Evolutionary conservation across 1,140 invertebrate genomes (phyloP), one percentile per base, ranked within the genome.

Genomic region (Gryllus bimaculatus): DNA sequence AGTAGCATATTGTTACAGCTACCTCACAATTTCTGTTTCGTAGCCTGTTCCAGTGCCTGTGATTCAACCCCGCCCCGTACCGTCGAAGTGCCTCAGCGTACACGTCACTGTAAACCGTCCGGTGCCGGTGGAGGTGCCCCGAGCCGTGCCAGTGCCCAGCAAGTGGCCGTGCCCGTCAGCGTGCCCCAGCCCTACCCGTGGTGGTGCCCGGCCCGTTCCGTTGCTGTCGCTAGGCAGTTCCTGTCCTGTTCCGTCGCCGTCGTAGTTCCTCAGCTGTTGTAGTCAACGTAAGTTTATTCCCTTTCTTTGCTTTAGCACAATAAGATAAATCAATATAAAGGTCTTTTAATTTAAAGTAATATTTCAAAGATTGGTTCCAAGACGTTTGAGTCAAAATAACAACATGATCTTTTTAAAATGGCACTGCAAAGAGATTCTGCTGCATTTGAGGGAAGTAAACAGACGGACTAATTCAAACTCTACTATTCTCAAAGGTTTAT

Each of bases 31-130:
- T 47, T 47, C 8, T 47, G 47, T 78, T 82, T 83, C 8, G n/a
- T 85, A 89, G 18, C 90, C 89, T 15, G 87, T 88, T 82, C 87
- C 89, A 76, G 74, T 73, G 8, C 39, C 54, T 87, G 80, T 80
- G 12, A 8, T 21, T 0, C 91, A 91, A 81, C 90, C 90, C 81
- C 89, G 92, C 8, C 92, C 92, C 84, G 90, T 92, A 81, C 89
- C 82, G 77, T 78, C 8, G 81, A 83, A 8, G 85, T 89, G 18
- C 90, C 89, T 18, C 87, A 88, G 82, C 89, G 77, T 47, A 47
- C 26, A 39, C 54, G 80, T 80, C 7, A 47, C 75, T 7, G 91
- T 91, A 80, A 90, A 90, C 82, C 89, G 92, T 8, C 92, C 92
- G 84, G 90, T 92, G 81, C 85, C 89, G 82, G 89, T 92, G 47